phyloP scores from a whole-genome alignment of 2,888 invertebrate genomes.

The Bombylius major region DNA sequence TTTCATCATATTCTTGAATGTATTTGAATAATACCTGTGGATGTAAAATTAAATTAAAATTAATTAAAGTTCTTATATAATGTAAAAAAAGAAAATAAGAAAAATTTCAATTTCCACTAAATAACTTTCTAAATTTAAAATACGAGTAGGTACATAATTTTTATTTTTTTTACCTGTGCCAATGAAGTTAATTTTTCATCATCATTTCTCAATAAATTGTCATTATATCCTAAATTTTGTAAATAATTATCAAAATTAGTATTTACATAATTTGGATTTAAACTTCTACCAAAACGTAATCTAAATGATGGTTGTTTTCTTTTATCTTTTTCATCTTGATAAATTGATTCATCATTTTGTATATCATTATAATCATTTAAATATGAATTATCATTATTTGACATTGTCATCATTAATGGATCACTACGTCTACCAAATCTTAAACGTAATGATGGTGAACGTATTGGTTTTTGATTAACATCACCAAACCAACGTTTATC shows the following conservation, averaged over 20 bases:
- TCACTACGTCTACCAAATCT: slow-evolving; percentile 66
- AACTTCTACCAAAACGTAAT: slow-evolving; percentile 9
- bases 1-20: slow-evolving; percentile 21
- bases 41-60: neutral
- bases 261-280: neutral
- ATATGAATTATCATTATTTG: neutral
- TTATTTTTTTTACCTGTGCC: neutral
- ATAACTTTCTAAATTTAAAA: too few relatives aligned
- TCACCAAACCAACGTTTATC: slow-evolving; percentile 40
- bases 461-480: slow-evolving; percentile 53
- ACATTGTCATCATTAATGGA: slow-evolving; percentile 39
- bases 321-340: neutral
- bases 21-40: slow-evolving; percentile 19
- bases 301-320: slow-evolving; percentile 3
- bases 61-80: neutral
- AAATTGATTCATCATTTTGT: neutral
- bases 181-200: neutral
- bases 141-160: too few relatives aligned
- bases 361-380: neutral
- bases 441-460: slow-evolving; percentile 62
- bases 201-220: neutral
- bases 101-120: too few relatives aligned
- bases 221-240: neutral
- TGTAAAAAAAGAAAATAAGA: too few relatives aligned
- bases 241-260: neutral